phyloP scores from a whole-genome alignment of 2,113 vertebrate species.

The Spilogale gracilis region DNA sequence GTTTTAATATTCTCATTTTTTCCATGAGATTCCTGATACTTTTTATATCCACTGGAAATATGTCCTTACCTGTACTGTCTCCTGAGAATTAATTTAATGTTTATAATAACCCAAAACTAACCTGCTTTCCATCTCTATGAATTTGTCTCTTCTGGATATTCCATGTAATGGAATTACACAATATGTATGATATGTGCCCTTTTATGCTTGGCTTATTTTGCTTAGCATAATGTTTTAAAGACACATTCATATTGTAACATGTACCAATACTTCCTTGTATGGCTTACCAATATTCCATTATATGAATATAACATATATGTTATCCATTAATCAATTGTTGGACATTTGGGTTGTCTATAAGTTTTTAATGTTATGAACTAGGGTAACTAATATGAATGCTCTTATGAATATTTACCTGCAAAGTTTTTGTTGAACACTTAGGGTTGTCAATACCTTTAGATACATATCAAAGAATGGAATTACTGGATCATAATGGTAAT shows the following conservation, averaged over 20 bases:
- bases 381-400: background rate
- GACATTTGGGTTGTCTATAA: background rate
- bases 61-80: background rate
- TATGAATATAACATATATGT: background rate
- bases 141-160: background rate
- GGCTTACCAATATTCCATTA: background rate
- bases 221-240: background rate
- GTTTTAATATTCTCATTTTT: background rate
- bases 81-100: background rate
- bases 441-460: background rate
- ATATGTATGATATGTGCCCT: background rate
- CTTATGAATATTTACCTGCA: background rate
- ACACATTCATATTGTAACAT: background rate
- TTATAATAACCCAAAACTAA: background rate
- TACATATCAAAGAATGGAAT: background rate
- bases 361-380: background rate
- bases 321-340: background rate
- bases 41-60: background rate
- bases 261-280: background rate
- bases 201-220: background rate
- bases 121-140: background rate
- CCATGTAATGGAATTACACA: background rate
- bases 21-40: background rate
- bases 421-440: background rate
- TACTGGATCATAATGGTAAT: background rate